These are phyloP conservation scores for Spheniscus mendiculus DNA, from an alignment of 2,113 vertebrate genomes.

Conservation along the genomic window DNA sequence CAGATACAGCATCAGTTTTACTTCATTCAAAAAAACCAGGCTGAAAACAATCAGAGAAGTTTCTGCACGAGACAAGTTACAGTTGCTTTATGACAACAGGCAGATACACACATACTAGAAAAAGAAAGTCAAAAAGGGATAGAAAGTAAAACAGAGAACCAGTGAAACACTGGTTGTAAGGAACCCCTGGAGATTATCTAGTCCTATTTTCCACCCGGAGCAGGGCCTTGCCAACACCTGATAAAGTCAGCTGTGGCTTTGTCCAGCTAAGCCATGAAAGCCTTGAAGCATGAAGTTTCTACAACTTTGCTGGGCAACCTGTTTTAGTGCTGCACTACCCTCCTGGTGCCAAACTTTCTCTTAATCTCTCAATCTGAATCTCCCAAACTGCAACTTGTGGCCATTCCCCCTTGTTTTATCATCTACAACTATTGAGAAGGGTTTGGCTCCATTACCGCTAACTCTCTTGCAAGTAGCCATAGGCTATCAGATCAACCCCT, in stretches of 20 bases:
- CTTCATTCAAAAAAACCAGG: background rate
- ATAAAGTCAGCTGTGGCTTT: background rate
- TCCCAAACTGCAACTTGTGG: background rate
- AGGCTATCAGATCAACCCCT: background rate
- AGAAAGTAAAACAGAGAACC: background rate
- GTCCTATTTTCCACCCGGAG: background rate
- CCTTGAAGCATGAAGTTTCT: background rate
- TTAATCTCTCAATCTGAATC: background rate
- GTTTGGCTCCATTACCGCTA: background rate
- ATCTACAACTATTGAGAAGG: background rate
- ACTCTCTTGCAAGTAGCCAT: background rate
- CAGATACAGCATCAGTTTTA: background rate
- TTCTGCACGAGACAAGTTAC: background rate
- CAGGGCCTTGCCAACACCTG: background rate
- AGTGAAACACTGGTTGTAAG: background rate
- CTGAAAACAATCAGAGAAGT: background rate
- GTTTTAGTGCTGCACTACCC: background rate
- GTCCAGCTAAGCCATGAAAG: background rate
- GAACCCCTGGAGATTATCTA: background rate
- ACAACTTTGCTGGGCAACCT: background rate
- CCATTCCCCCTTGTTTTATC: background rate
- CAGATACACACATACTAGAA: background rate
- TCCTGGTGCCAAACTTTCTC: background rate
- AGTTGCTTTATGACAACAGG: background rate
- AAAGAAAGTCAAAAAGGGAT: background rate